Conservation (phyloP, 2,888 invertebrate genomes). For the Patella ulyssiponensis region DNA sequence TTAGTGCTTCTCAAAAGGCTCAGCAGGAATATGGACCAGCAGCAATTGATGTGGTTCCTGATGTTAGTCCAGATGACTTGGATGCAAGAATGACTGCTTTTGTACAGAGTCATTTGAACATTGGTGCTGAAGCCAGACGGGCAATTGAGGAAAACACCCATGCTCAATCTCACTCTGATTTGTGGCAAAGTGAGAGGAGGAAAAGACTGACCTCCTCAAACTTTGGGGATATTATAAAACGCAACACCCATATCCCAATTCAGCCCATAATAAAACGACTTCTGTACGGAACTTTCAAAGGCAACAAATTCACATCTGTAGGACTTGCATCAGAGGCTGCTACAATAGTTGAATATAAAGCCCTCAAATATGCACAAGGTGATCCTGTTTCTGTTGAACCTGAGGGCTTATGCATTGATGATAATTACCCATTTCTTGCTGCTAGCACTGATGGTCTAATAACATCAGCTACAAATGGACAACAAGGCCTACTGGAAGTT, state of each 20-base stretch:
- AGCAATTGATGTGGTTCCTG: constrained; percentile 16
- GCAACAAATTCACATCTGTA: neutral
- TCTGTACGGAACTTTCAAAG: neutral
- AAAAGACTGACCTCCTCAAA: constrained; percentile 27
- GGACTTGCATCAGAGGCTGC: neutral
- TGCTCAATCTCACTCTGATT: constrained; percentile 19
- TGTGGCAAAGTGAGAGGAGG: constrained; percentile 27
- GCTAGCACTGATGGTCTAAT: constrained; percentile 15
- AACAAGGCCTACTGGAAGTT: neutral
- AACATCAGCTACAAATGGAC: neutral
- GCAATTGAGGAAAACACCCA: constrained; percentile 15
- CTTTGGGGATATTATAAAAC: constrained; percentile 26
- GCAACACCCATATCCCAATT: constrained; percentile 4
- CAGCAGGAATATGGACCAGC: constrained; percentile 19
- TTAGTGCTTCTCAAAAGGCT: constrained; percentile 16
- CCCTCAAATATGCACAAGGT: neutral
- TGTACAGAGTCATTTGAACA: neutral
- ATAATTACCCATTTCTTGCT: constrained; percentile 4
- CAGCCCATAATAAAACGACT: neutral
- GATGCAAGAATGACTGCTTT: neutral
- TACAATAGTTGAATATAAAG: neutral
- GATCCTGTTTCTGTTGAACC: neutral
- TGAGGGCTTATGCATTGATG: neutral
- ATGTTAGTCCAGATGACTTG: constrained; percentile 9
- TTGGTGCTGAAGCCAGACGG: constrained; percentile 3